Percentiles rank a stretch among this genome's conserved stretches.
These are phyloP conservation scores for Euspilapteryx auroguttella DNA, from an alignment of 2,888 invertebrate genomes.

Conservation along the genomic window DNA sequence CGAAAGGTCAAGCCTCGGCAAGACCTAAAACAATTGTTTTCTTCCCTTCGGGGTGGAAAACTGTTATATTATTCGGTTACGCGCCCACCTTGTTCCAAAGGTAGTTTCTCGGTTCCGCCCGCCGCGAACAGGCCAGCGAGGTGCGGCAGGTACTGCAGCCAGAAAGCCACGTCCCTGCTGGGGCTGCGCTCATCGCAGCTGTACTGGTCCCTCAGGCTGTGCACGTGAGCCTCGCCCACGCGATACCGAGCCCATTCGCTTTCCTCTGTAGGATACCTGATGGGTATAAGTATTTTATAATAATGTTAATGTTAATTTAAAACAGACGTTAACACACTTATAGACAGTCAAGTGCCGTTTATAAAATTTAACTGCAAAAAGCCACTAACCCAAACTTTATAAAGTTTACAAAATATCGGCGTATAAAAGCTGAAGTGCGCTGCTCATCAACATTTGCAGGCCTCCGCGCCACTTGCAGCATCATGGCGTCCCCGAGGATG, in stretches of 20 bases:
- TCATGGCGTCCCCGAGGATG: conserved; percentile 66
- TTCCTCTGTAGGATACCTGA: conserved; percentile 59
- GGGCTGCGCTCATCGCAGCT: conserved; percentile 11
- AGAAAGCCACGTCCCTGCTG: conserved; percentile 29
- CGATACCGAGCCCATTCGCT: conserved; percentile 65
- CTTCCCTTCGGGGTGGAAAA: too few species aligned
- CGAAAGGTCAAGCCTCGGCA: too few species aligned
- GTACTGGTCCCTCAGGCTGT: conserved; percentile 28
- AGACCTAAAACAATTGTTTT: too few species aligned
- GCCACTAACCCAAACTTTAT: conserved; percentile 46
- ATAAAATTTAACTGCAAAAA: too few species aligned
- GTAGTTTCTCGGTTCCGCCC: conserved; percentile 27
- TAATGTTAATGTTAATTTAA: conserved; percentile 3
- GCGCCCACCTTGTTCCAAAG: conserved; percentile 19
- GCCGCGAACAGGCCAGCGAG: conserved; percentile 17
- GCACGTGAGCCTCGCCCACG: conserved; percentile 45
- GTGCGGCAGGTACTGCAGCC: conserved; percentile 45
- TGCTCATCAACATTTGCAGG: conserved; percentile 64
- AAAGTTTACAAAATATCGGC: conserved; percentile 34
- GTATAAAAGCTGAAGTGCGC: conserved; percentile 31
- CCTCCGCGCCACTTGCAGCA: conserved; percentile 67
- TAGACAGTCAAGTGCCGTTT: neutral
- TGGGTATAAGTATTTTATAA: too few species aligned
- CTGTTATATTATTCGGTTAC: too few species aligned
- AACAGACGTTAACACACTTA: neutral